Base-by-base conservation (phyloP, 2,113 vertebrate species). In the Gallinago media region DNA sequence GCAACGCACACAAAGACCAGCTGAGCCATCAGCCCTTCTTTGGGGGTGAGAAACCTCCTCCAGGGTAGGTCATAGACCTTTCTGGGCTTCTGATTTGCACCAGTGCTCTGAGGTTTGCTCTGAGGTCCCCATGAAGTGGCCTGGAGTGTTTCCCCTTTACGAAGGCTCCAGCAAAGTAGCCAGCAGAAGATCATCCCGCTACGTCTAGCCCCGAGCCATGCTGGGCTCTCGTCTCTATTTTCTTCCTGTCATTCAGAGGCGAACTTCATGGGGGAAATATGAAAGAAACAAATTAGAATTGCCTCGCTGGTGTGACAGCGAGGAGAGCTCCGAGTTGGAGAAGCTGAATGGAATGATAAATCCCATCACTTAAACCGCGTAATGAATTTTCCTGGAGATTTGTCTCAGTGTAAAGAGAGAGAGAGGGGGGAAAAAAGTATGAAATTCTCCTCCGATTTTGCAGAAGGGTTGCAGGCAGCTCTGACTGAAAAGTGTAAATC, bases 301-400 rank as follows among this genome's bases (percentile, higher is more conserved):
- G 92, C 94, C 92, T 94, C 2, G 6, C 74, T 71, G n/a, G 55
- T 86, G 85, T 92, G 79, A 85, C 80, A 79, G 81, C 5, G 0
- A 58, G 71, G 81, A 46, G 83, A 90, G 82, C 80, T 59, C n/a
- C 1, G 6, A 65, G 73, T 9, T n/a, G 75, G 32, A 21, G 65
- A 19, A 80, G 76, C 88, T 70, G 96, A 56, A 78, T 92, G 58
- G 62, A 73, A 89, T 89, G 86, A 95, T 89, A 89, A 94, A 91
- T 83, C 90, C 81, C 92, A 75, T 72, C 54, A 68, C 92, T 92
- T 88, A 93, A 88, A 96, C 59, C 79, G 26, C 54, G 52, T 92
- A 91, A 92, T 55, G 54, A 87, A 47, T 62, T 96, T 97, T 96
- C 95, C 91, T 85, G 96, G 95, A 96, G 96, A 97, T 97, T 96